Conservation (phyloP, 1,140 invertebrate species). For the Caenorhabditis latens region DNA sequence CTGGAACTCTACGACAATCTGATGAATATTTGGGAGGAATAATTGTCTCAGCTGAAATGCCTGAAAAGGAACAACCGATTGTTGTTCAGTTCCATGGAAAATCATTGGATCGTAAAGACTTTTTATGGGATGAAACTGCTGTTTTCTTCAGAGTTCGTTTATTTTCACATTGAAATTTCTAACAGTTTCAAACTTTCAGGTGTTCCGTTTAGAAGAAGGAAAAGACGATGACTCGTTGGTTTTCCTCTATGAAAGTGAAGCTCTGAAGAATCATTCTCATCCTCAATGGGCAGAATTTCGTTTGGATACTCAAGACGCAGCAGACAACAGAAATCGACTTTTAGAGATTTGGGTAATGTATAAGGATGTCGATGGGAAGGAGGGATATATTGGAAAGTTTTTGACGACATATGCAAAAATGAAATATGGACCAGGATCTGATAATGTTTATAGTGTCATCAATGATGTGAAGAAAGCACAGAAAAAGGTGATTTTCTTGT, state of each 20-base stretch:
- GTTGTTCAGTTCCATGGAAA: constrained; percentile 61
- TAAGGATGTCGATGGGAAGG: constrained; percentile 61
- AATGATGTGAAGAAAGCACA: constrained; percentile 61
- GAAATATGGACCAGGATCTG: constrained; percentile 62
- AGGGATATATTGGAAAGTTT: constrained; percentile 65
- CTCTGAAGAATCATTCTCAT: constrained; percentile 63
- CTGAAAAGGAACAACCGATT: constrained; percentile 61
- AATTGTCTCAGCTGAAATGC: constrained; percentile 49
- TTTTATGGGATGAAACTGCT: constrained; percentile 63
- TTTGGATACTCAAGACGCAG: constrained; percentile 59
- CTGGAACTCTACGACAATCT: constrained; percentile 22
- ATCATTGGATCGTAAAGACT: constrained; percentile 56
- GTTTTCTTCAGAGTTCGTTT: constrained; percentile 61
- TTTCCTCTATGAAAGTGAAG: constrained; percentile 58
- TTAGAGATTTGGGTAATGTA: constrained; percentile 62
- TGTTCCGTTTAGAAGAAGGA: constrained; percentile 61
- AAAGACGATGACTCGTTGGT: constrained; percentile 54
- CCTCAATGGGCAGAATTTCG: constrained; percentile 61
- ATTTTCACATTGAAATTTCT: background rate
- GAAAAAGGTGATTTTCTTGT: constrained; percentile 33
- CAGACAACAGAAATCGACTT: constrained; percentile 60
- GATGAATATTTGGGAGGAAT: constrained; percentile 51
- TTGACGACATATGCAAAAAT: constrained; percentile 64
- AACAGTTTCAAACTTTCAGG: constrained; percentile 33
- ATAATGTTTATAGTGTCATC: constrained; percentile 61